These are phyloP conservation scores for Hafferia zeledoni DNA, from an alignment of 2,797 vertebrate species.

Conservation along the genomic window DNA sequence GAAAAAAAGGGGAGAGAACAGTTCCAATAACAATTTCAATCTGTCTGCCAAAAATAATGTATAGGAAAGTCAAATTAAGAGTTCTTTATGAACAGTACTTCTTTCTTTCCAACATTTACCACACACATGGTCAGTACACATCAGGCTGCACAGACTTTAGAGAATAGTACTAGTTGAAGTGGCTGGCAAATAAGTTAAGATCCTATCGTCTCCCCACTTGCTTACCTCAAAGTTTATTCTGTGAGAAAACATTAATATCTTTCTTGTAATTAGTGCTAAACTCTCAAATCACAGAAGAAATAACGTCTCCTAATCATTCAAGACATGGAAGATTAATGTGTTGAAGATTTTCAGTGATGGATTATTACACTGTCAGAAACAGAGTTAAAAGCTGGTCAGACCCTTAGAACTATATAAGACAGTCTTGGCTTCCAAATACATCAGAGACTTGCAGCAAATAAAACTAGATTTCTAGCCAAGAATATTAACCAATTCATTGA, in stretches of 20 bases:
- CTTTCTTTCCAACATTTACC: neutral
- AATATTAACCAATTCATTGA: neutral
- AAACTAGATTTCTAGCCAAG: neutral
- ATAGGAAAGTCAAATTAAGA: neutral
- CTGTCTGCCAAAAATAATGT: neutral
- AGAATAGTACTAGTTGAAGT: neutral
- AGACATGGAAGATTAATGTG: neutral
- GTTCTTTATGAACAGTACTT: neutral
- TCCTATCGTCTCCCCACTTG: neutral
- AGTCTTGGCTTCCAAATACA: neutral
- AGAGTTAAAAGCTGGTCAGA: neutral
- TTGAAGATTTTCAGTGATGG: neutral
- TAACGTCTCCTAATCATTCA: neutral
- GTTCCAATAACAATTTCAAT: neutral
- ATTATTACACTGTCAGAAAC: neutral
- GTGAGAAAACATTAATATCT: neutral
- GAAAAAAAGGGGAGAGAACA: neutral
- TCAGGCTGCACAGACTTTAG: neutral
- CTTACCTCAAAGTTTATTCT: neutral
- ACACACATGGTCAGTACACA: rapidly evolving
- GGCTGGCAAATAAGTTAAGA: neutral
- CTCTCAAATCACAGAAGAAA: neutral
- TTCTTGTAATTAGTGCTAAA: neutral
- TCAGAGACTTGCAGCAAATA: neutral
- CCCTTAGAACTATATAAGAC: neutral